These are phyloP conservation scores for Leptinotarsa texana DNA, from an alignment of 1,140 invertebrate genomes.

Conservation along the genomic window DNA sequence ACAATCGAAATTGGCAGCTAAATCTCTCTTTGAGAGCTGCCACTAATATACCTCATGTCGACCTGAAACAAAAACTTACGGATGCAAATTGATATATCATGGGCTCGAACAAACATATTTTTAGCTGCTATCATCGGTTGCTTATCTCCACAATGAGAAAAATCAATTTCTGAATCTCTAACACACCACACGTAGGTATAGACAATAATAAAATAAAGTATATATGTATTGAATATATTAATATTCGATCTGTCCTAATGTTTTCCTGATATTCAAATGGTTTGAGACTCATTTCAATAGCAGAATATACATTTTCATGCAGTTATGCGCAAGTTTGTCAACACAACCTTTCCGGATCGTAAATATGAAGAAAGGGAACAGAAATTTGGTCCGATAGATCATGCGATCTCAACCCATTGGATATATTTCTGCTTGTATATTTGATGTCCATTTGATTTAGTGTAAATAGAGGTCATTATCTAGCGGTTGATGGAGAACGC, in stretches of 20 bases:
- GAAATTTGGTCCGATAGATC: background rate
- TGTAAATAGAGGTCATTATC: background rate
- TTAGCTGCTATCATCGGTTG: too few species aligned
- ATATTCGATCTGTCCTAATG: background rate
- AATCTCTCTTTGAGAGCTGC: too few species aligned
- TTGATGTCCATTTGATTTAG: background rate
- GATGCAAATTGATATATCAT: too few species aligned
- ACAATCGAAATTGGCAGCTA: too few species aligned
- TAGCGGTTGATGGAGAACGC: background rate
- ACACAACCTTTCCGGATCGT: background rate
- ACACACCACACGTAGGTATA: too few species aligned
- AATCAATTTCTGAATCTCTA: too few species aligned
- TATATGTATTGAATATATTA: background rate
- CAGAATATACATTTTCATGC: background rate
- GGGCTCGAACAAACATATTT: too few species aligned
- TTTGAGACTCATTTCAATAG: background rate
- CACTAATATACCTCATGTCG: too few species aligned
- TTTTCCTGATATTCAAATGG: background rate
- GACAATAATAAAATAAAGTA: too few species aligned
- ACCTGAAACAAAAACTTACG: too few species aligned
- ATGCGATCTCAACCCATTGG: background rate
- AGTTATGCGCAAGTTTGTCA: background rate
- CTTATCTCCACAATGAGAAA: too few species aligned
- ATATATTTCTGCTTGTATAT: background rate
- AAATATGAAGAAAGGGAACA: background rate